Evolutionary conservation across 2,888 invertebrate species (phyloP), one percentile per base, ranked within the genome.

Genomic region (Thera obeliscata): DNA sequence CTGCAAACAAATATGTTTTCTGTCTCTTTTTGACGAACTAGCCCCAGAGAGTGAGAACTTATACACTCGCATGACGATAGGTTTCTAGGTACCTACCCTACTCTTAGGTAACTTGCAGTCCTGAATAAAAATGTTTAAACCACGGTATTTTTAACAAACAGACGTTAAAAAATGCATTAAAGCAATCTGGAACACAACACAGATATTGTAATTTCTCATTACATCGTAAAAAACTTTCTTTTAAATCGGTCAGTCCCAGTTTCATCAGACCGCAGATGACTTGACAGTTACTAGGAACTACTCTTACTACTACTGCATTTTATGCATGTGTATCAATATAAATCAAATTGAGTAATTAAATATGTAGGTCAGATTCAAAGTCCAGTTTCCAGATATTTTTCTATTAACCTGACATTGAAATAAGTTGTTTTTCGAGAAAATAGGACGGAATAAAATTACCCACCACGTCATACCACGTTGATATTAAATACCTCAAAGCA

Each of bases 121-220:
- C 38, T 38, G 4, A 1, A 6, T 38, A 38, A 38, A 46, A 46
- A 46, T 46, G 43, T 46, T 5, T 38, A 46, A 9, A 46, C 43
- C 43, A 46, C 43, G 43, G 38, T 38, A 38, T 46, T 46, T 7
- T 46, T 46, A 46, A 46, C 8, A 46, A 36, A 60, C 52, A 1
- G n/a, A 22, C 59, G 54, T 41, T 56, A 56, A 52, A 59, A 59
- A 61, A 52, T 5, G 69, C 55, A 54, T 62, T 74, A 74, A 74
- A 71, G 54, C 46, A 68, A 73, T 69, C 70, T 73, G 56, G 74
- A 64, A 63, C 69, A 59, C 70, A 56, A 50, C 61, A 64, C 69
- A 57, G 61, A 59, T 64, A 68, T 65, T 52, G 69, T 69, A 70
- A 73, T 73, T 69, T 63, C 60, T 60, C 48, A 49, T 60, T 60